Base-by-base conservation (phyloP, 2,113 vertebrate genomes). In the Plestiodon gilberti region DNA sequence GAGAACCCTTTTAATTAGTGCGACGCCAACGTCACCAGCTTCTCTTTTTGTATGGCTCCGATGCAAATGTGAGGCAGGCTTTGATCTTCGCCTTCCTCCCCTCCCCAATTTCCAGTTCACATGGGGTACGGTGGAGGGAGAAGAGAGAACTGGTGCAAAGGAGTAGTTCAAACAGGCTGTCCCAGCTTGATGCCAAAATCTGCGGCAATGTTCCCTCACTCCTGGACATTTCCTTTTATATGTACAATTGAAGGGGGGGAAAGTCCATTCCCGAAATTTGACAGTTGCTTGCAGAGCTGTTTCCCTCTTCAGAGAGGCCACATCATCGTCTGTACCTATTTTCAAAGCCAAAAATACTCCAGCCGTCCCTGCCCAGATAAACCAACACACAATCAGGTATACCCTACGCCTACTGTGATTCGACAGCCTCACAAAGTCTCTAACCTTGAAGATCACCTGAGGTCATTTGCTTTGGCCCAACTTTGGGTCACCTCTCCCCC, bases 1-100 rank as follows among this genome's bases (percentile, higher is more conserved):
- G 23, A 73, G 83, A 88, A 90, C 22, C 62, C 78, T 73, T 55
- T 64, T 79, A 57, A 71, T 73, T 40, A 40, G 40, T 69, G 52
- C 71, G 65, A 70, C 65, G 11, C 4, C 11, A 59, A 89, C 84
- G 4, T 43, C 40, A 28, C 57, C 35, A 28, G 76, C 33, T 30
- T 38, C 22, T n/a, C 64, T 88, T 6, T 85, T 1, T 82, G 61
- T 65, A 70, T n/a, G 69, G 92, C n/a, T 11, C 43, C 78, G 6
- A 78, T 65, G 73, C 84, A 91, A 64, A 28, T 35, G 75, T 35
- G 1, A 7, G 77, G 11, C 43, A 71, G 57, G 64, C 80, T 88
- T 85, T 88, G 81, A 89, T 94, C 57, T 43, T 38, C 4, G 1
- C 30, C 0, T 38, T 30, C 4, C 61, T 14, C 20, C 28, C 6